Evolutionary conservation across 2,888 invertebrate genomes (phyloP), one percentile per base, ranked within the genome.

Genomic region (Oegoconia quadripuncta): DNA sequence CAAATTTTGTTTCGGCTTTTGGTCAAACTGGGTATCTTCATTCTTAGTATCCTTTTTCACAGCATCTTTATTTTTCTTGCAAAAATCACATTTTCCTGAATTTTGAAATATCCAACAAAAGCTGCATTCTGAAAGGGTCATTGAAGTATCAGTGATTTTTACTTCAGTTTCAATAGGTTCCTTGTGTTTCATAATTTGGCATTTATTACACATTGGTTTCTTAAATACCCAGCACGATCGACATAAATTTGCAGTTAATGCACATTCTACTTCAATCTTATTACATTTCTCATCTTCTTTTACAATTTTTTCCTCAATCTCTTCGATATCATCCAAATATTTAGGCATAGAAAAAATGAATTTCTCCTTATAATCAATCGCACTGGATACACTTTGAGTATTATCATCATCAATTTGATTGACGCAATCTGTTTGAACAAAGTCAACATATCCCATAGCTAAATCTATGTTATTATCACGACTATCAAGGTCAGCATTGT

Each of bases 61-160:
- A 32, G 20, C 11, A 14, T 45, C 37, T 16, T 33, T 26, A 16
- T 29, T 7, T 41, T 52, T 63, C 18, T 64, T 60, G 44, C 78
- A 80, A 35, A 45, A 29, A 32, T 61, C 46, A 57, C 77, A 77
- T 49, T 55, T 61, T 0, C 41, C 38, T 7, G 49, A 30, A 39
- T 56, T 41, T 33, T 43, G 44, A 23, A 75, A 76, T 14, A 76
- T 16, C 68, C 74, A 76, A 36, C 76, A 77, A 39, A 44, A 44
- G 28, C 63, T 56, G 37, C 77, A 75, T 44, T n/a, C n/a, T n/a
- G n/a, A n/a, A n/a, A n/a, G n/a, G n/a, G 27, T 6, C 7, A 22
- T 29, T 13, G 22, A 1, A 37, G 37, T 39, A 13, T 18, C 27
- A 29, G 3, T 1, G n/a, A 25, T 30, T 31, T 20, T 9, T 2